Percentiles rank a stretch among this genome's conserved stretches.
These are phyloP conservation scores for Anser brachyrhynchus DNA, from an alignment of 2,113 vertebrate species.

Conservation along the genomic window DNA sequence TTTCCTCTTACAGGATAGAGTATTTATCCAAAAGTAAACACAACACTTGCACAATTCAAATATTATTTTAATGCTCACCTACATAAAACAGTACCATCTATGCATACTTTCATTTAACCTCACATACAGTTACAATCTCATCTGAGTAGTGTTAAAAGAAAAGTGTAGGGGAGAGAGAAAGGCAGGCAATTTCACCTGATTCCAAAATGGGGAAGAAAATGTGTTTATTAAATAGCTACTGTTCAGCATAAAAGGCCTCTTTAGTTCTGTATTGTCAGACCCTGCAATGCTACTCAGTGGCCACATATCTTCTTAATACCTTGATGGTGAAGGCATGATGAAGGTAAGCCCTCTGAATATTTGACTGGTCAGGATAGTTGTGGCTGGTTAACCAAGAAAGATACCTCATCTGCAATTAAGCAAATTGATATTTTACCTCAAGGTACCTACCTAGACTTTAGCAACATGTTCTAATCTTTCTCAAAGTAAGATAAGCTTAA, in stretches of 20 bases:
- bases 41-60: background rate
- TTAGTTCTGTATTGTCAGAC: background rate
- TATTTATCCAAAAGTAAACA: background rate
- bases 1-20: background rate
- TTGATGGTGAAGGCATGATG: background rate
- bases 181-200: background rate
- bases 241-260: background rate
- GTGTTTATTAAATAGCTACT: background rate
- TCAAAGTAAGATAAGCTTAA: background rate
- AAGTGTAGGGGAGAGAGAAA: background rate
- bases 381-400: background rate
- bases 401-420: background rate
- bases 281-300: background rate
- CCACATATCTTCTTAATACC: too few species aligned
- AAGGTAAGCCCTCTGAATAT: background rate
- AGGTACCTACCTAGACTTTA: background rate
- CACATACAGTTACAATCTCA: background rate
- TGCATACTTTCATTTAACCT: background rate
- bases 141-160: background rate
- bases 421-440: background rate
- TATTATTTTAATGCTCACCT: background rate
- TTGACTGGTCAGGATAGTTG: background rate
- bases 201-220: background rate
- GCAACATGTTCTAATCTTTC: background rate
- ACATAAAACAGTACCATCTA: background rate